Conservation (phyloP, 2,888 invertebrate genomes). For the Drosophila vallismaia region DNA sequence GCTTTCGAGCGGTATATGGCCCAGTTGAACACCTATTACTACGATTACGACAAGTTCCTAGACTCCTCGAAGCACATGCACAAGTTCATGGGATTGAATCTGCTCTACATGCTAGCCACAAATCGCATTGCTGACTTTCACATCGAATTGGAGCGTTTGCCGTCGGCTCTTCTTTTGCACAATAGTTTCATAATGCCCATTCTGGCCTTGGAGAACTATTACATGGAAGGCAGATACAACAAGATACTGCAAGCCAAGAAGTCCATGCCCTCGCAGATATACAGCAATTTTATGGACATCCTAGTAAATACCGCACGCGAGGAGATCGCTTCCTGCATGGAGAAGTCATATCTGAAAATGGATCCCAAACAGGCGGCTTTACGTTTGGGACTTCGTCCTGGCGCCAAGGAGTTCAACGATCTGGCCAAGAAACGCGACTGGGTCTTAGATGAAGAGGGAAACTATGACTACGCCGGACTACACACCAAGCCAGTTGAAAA, state of each 20-base stretch:
- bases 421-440: slow-evolving; percentile 51
- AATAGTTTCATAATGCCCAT: slow-evolving; percentile 60
- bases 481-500: slow-evolving; percentile 47
- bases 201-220: slow-evolving; percentile 65
- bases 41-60: slow-evolving; percentile 59
- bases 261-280: slow-evolving; percentile 61
- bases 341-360: slow-evolving; percentile 61
- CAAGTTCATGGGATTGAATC: slow-evolving; percentile 65
- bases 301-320: slow-evolving; percentile 60
- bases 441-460: slow-evolving; percentile 56
- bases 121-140: slow-evolving; percentile 73
- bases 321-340: slow-evolving; percentile 69
- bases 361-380: slow-evolving; percentile 56
- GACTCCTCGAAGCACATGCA: slow-evolving; percentile 58
- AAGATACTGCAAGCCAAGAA: slow-evolving; percentile 69
- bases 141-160: slow-evolving; percentile 67
- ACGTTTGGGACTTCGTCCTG: slow-evolving; percentile 59
- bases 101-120: slow-evolving; percentile 66
- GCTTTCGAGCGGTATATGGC: slow-evolving; percentile 70
- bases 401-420: slow-evolving; percentile 41
- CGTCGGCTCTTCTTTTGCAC: slow-evolving; percentile 54
- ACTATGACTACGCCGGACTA: slow-evolving; percentile 52
- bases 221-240: slow-evolving; percentile 69
- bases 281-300: slow-evolving; percentile 66
- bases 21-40: slow-evolving; percentile 67